phyloP scores from a whole-genome alignment of 2,113 vertebrate genomes.

The Antennarius striatus region DNA sequence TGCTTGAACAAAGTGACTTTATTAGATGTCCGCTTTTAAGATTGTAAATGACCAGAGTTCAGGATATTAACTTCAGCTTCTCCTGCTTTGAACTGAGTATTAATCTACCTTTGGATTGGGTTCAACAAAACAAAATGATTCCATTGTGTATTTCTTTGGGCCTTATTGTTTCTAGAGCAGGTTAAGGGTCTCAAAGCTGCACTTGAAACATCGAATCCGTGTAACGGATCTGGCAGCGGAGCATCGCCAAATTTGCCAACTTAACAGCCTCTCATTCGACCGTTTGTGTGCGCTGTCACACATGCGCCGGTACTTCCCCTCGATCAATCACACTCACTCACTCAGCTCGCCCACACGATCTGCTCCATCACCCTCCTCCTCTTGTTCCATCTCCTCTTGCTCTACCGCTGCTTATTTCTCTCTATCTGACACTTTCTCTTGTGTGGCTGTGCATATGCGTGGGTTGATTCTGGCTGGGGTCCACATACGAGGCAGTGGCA shows the following conservation, averaged over 20 bases:
- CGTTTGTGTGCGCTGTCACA: slow-evolving; percentile 48
- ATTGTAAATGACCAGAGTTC: neutral
- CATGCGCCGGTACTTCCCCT: slow-evolving; percentile 40
- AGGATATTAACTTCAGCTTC: neutral
- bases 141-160: slow-evolving; percentile 16
- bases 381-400: slow-evolving; percentile 39
- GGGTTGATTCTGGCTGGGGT: slow-evolving; percentile 33
- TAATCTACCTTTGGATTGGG: neutral
- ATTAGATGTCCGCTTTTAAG: neutral
- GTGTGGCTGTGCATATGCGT: slow-evolving; percentile 16
- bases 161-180: slow-evolving; percentile 26
- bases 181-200: slow-evolving; percentile 28
- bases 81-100: neutral
- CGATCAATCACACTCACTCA: slow-evolving; percentile 36
- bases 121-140: slow-evolving; percentile 7
- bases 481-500: slow-evolving; percentile 33
- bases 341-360: slow-evolving; percentile 2
- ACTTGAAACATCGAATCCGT: slow-evolving; percentile 32
- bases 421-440: slow-evolving; percentile 16
- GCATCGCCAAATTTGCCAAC: slow-evolving; percentile 42
- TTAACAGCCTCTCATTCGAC: slow-evolving; percentile 42
- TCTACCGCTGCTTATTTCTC: slow-evolving; percentile 29
- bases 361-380: slow-evolving; percentile 40
- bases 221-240: slow-evolving; percentile 35
- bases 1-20: no score